These are phyloP conservation scores for Tragelaphus imberbis DNA, from an alignment of 2,113 vertebrate genomes.

Conservation along the genomic window DNA sequence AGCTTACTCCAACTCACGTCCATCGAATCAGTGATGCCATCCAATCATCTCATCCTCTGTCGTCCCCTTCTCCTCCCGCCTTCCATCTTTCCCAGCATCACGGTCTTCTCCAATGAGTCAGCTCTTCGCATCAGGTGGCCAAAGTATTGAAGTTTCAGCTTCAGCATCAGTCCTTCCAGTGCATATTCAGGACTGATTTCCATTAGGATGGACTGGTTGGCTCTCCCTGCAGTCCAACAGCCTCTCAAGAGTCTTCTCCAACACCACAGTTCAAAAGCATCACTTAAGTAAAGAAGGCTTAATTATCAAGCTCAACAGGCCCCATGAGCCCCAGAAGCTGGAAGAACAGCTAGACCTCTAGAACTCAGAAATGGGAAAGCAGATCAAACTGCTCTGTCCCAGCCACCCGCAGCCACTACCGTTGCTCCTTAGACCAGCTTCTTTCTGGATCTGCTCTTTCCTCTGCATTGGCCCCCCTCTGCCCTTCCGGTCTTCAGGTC, in stretches of 20 bases:
- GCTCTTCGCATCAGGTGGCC: neutral
- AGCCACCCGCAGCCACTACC: accelerated
- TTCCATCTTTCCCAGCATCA: neutral
- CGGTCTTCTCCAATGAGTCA: neutral
- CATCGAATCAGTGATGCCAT: neutral
- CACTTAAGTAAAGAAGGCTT: neutral
- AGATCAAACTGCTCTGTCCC: accelerated
- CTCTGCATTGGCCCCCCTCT: accelerated
- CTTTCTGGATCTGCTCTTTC: too few species aligned
- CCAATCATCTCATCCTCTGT: neutral
- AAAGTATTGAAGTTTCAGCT: neutral
- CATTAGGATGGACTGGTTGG: neutral
- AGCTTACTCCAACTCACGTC: neutral
- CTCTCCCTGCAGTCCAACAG: neutral
- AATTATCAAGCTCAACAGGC: neutral
- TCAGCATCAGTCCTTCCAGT: neutral
- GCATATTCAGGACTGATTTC: neutral
- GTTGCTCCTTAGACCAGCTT: accelerated
- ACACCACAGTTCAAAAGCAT: neutral
- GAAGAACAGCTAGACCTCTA: neutral
- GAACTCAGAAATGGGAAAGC: neutral
- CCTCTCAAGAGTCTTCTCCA: neutral
- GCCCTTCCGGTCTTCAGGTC: accelerated
- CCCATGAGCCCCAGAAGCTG: neutral
- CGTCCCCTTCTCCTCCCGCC: accelerated